Base-by-base conservation (phyloP, 2,888 invertebrate genomes). In the Drosophila buzzatii region DNA sequence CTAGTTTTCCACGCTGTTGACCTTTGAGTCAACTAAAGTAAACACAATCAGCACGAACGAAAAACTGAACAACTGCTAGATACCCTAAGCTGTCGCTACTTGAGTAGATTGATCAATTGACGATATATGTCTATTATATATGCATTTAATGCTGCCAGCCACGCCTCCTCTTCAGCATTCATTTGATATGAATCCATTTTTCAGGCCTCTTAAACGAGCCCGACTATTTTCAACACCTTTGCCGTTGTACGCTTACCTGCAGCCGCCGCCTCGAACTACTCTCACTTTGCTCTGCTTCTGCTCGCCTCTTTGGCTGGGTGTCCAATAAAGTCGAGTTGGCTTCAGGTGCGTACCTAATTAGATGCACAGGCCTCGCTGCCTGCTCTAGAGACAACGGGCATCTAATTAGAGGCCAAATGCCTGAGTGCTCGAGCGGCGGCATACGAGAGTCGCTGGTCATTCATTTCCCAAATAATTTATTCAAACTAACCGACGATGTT, bases 311-410 rank as follows among this genome's bases (percentile, higher is more conserved):
- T 68, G 70, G 49, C 56, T 52, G 45, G 31, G n/a, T 73, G 57
- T 53, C 62, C 53, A 61, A 68, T 68, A 70, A 67, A 67, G 67
- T 70, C 64, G 51, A 47, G 76, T 67, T 57, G 63, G 56, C 45
- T 65, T 85, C 81, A 80, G 85, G 72, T 82, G 85, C 31, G 64
- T 72, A 51, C 75, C 82, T 77, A 84, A 86, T 84, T 84, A 77
- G 73, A 70, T 56, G 62, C 53, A 52, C 60, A 65, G 69, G 56
- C 74, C 63, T 57, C 58, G 53, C 58, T 65, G 56, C 37, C 37
- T 37, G 61, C 58, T 45, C 65, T 49, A 37, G 57, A 74, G 70
- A 73, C 73, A 85, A 79, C 66, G 78, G 74, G 74, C 74, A 72
- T 65, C 63, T 79, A 83, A 85, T 88, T 79, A 77, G 77, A 73